A percentile compares a stretch with the other conserved stretches of the same genome.
These are phyloP conservation scores for Drosophila tsacasi DNA, from an alignment of 1,140 invertebrate species.

Conservation along the genomic window DNA sequence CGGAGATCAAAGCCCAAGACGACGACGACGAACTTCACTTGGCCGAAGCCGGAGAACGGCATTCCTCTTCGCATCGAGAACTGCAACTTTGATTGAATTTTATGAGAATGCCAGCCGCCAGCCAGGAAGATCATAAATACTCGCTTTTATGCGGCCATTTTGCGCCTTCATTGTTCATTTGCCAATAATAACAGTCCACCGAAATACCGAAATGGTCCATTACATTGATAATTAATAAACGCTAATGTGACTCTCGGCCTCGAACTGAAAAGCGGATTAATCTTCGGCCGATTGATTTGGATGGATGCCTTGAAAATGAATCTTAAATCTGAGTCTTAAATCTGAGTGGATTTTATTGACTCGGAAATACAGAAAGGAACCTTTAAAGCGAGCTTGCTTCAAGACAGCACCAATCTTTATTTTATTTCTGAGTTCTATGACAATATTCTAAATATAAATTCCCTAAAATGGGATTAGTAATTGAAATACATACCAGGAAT, in stretches of 20 bases:
- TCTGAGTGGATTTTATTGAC: no score
- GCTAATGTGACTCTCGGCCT: constrained; percentile 15
- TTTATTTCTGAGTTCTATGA: no score
- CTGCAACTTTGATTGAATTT: constrained; percentile 56
- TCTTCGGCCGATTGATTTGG: background rate
- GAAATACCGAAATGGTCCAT: constrained; percentile 32
- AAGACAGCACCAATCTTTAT: no score
- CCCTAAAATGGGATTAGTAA: no score
- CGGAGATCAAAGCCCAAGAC: constrained; percentile 46
- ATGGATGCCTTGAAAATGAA: no score
- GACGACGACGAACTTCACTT: constrained; percentile 22
- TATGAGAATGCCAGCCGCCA: constrained; percentile 34
- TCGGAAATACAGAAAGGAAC: no score
- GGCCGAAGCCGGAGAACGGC: constrained; percentile 16
- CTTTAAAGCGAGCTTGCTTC: no score
- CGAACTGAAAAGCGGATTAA: background rate
- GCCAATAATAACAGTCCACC: constrained; percentile 18
- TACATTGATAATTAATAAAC: constrained; percentile 56
- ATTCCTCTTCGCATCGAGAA: constrained; percentile 23
- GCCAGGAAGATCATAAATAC: constrained; percentile 43
- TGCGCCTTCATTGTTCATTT: constrained; percentile 41
- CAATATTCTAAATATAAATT: no score
- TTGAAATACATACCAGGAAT: background rate
- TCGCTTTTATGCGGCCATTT: constrained; percentile 45
- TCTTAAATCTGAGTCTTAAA: no score